phyloP scores from a whole-genome alignment of 2,113 vertebrate species.

The Ailuropoda melanoleuca region DNA sequence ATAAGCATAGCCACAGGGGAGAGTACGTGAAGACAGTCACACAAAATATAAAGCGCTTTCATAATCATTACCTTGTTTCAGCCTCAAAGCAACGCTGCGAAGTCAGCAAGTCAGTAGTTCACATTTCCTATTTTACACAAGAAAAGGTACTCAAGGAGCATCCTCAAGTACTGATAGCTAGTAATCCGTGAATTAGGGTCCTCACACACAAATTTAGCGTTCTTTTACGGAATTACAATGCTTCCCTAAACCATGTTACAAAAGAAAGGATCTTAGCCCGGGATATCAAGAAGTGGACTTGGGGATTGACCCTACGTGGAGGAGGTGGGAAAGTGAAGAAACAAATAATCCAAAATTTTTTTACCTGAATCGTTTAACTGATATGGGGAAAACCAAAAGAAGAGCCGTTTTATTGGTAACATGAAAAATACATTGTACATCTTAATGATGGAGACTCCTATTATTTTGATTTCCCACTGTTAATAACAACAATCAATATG shows the following conservation, averaged over 20 bases:
- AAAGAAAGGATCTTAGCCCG: neutral
- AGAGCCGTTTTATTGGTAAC: neutral
- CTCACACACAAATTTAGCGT: neutral
- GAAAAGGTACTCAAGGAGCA: neutral
- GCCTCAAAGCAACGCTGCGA: neutral
- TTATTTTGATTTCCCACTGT: neutral
- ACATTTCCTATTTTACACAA: neutral
- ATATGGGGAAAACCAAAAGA: neutral
- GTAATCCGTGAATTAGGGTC: neutral
- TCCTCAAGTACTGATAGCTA: neutral
- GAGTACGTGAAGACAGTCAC: neutral
- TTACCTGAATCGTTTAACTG: neutral
- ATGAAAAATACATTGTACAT: neutral
- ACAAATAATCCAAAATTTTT: neutral
- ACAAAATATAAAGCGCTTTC: neutral
- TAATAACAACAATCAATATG: neutral
- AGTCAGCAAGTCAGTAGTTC: fast-evolving
- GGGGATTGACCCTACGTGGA: neutral
- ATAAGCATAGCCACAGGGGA: neutral
- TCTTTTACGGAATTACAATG: neutral
- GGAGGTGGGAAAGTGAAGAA: neutral
- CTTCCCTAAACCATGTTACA: neutral
- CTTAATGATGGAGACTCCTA: neutral
- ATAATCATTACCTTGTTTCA: neutral
- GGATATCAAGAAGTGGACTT: neutral